Evolutionary conservation across 2,888 invertebrate genomes (phyloP).

Genomic region (Thyatira batis): DNA sequence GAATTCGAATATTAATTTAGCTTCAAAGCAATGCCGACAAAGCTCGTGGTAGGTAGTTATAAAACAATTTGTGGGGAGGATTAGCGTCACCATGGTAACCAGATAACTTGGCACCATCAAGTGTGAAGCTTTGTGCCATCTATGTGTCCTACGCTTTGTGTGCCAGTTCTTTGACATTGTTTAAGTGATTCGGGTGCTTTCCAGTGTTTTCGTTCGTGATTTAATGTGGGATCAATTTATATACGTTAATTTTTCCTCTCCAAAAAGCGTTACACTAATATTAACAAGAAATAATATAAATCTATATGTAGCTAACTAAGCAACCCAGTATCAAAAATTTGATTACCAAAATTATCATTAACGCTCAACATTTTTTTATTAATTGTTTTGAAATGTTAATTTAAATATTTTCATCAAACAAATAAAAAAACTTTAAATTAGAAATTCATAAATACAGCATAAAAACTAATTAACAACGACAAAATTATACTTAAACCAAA

Average conservation of each 20-base stretch:
- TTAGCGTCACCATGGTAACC: slow-evolving; percentile 46
- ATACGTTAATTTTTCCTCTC: no score
- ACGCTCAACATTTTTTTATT: no score
- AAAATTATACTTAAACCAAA: neutral
- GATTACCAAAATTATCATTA: no score
- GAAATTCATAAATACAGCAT: no score
- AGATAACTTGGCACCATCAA: slow-evolving; percentile 23
- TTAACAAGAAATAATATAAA: no score
- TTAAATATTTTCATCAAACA: no score
- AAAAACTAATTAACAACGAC: no score
- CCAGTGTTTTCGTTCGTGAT: neutral
- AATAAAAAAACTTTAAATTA: no score
- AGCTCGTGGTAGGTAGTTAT: neutral
- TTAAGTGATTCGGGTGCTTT: neutral
- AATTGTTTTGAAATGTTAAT: no score
- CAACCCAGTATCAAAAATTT: no score
- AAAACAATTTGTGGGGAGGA: slow-evolving; percentile 14
- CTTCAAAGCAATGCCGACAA: neutral
- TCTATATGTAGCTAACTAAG: no score
- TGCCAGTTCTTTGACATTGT: neutral
- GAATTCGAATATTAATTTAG: neutral
- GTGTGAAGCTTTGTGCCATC: neutral
- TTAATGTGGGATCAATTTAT: neutral
- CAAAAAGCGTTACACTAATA: no score
- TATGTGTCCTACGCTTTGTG: neutral